phyloP scores from a whole-genome alignment of 2,797 vertebrate genomes.

The Fistularia tabacaria region DNA sequence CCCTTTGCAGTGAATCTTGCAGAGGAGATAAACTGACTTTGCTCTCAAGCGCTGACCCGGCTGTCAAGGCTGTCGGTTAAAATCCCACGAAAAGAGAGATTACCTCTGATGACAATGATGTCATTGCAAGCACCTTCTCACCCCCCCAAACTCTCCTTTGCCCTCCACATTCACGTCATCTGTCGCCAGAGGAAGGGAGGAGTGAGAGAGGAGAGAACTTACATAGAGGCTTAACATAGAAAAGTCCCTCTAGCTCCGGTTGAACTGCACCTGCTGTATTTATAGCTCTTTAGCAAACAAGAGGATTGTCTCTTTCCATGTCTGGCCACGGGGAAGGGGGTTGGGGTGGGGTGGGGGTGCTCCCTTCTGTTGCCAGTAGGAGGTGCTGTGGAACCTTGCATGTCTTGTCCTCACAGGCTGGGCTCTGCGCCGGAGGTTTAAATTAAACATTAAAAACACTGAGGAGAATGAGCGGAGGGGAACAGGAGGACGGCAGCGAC shows the following conservation, averaged over 20 bases:
- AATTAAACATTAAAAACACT: constrained; percentile 64
- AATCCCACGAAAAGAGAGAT: too few relatives aligned
- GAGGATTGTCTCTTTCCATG: constrained; percentile 40
- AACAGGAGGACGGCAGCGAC: constrained; percentile 23
- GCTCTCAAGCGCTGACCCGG: too few relatives aligned
- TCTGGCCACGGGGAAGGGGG: constrained; percentile 10
- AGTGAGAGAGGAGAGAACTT: constrained; percentile 15
- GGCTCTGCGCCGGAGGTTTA: constrained; percentile 59
- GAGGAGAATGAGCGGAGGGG: constrained; percentile 43
- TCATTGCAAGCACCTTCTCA: too few relatives aligned
- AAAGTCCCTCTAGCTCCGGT: constrained; percentile 37
- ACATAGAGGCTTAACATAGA: constrained; percentile 47
- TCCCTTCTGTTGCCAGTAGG: constrained; percentile 28
- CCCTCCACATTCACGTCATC: constrained; percentile 18
- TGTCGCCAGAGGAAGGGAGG: constrained; percentile 14
- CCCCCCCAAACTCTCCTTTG: neutral
- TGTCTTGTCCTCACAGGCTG: constrained; percentile 36
- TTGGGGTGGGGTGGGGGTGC: too few relatives aligned
- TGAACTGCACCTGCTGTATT: constrained; percentile 36
- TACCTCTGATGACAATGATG: too few relatives aligned
- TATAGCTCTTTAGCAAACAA: constrained; percentile 30
- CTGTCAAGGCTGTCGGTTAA: too few relatives aligned
- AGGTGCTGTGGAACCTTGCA: constrained; percentile 73
- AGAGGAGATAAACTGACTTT: too few relatives aligned
- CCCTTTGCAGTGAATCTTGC: too few relatives aligned